Evolutionary conservation across 2,797 vertebrate genomes (phyloP).

Genomic region (Cirrhinus mrigala): DNA sequence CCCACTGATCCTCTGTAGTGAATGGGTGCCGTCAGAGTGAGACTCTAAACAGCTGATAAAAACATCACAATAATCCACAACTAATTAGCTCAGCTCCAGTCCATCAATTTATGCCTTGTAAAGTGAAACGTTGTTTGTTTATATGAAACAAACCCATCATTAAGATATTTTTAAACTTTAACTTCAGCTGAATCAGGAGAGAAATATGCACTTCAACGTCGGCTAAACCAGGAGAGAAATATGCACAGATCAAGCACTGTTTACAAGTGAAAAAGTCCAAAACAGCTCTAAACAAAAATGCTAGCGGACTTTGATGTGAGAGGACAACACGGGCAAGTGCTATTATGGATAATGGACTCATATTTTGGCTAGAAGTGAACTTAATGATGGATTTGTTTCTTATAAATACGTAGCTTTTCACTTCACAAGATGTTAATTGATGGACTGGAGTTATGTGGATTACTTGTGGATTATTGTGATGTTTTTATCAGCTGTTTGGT

Average conservation of each 20-base stretch:
- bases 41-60: neutral
- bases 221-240: neutral
- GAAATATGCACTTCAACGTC: neutral
- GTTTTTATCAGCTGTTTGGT: neutral
- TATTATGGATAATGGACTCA: neutral
- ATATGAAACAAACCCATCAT: neutral
- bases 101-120: neutral
- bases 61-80: neutral
- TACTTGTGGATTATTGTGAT: neutral
- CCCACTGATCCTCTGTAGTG: neutral
- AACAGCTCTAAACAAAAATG: neutral
- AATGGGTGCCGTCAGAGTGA: neutral
- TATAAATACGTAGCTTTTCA: neutral
- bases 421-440: neutral
- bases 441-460: neutral
- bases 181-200: neutral
- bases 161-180: neutral
- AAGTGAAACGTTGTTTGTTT: neutral
- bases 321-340: neutral
- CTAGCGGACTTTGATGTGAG: neutral
- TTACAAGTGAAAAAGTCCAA: neutral
- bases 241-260: neutral
- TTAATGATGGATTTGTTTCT: neutral
- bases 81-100: neutral
- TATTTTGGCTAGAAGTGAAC: neutral